Base-by-base conservation (phyloP, 2,888 invertebrate species). In the Drosophila parthenogenetica region DNA sequence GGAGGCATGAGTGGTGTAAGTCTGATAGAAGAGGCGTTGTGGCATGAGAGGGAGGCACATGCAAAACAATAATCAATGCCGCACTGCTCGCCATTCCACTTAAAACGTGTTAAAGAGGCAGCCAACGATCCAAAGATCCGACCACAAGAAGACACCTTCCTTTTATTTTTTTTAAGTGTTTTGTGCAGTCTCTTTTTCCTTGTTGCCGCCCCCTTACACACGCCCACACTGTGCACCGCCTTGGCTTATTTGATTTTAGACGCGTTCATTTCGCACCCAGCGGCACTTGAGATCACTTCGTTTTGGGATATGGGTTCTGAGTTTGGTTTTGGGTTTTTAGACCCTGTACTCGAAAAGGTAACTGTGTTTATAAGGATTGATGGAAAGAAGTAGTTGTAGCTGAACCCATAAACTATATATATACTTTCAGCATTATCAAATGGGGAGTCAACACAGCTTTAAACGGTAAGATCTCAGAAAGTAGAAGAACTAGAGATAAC, bases 41-140 rank as follows among this genome's bases (percentile, higher is more conserved):
- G 35, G n/a, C 37, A 2, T 3, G 14, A 7, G 16, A 5, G 22
- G 10, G 49, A 13, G 39, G 17, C 79, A 69, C 73, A 87, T 86
- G 89, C 87, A 88, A 88, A 84, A 81, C 87, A 88, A 84, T 84
- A 86, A 88, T 86, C 83, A 83, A 76, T 86, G 86, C 78, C 76
- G 73, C 57, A 11, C 57, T 62, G 65, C 67, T 48, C 67, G 65
- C 79, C 69, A 74, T 77, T 82, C 83, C 86, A 85, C 87, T 87
- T 82, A 86, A 86, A 83, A 85, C 83, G 83, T 84, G 88, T 84
- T 84, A 84, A 84, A 84, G 86, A 84, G 83, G 66, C 79, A 77
- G 69, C 75, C 55, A 72, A 62, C 72, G 72, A 65, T 71, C 51
- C 72, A 66, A 71, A 55, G 73, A 55, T 72, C 51, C 73, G 60